Evolutionary conservation across 2,888 invertebrate genomes (phyloP), one percentile per base, ranked within the genome.

Genomic region (Trachelus troglodyta): DNA sequence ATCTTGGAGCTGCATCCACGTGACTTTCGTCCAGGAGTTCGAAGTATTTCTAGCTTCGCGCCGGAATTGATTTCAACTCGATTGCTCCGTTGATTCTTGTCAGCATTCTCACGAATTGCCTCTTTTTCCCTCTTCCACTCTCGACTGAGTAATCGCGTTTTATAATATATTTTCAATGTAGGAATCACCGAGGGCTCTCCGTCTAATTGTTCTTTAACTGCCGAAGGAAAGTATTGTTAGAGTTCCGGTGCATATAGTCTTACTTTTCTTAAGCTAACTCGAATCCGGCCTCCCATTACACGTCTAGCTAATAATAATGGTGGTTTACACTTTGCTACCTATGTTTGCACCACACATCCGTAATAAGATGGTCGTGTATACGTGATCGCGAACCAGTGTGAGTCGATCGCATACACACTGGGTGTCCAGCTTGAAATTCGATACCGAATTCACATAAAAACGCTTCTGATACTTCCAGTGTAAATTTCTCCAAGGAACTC

Each of bases 281-380:
- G 71, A 77, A 81, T 76, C 74, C 73, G 34, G 69, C 73, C 80
- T 86, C 83, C 82, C 83, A 81, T 89, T 88, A 85, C 84, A 85
- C 81, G 83, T 84, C 83, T 80, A 81, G 83, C 82, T 88, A 89
- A 88, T 87, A 89, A 89, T 87, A 86, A 88, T 84, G 84, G 82
- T 85, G 84, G 84, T 87, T 89, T 88, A 87, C 88, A 86, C 83
- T 86, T 87, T 83, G 86, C 87, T 87, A 89, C 87, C 85, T 82
- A 85, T 84, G 85, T 86, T 84, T 85, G 82, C 84, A 84, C 82
- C 83, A 79, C 82, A 81, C 81, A 84, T 77, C 80, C 81, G 81
- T 85, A 87, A 87, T 86, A 86, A 87, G 85, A 86, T 83, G 83
- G 81, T 84, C 80, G 82, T 77, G 78, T 79, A 79, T 80, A 81